phyloP scores from a whole-genome alignment of 2,113 vertebrate species.

The Entomyzon cyanotis region DNA sequence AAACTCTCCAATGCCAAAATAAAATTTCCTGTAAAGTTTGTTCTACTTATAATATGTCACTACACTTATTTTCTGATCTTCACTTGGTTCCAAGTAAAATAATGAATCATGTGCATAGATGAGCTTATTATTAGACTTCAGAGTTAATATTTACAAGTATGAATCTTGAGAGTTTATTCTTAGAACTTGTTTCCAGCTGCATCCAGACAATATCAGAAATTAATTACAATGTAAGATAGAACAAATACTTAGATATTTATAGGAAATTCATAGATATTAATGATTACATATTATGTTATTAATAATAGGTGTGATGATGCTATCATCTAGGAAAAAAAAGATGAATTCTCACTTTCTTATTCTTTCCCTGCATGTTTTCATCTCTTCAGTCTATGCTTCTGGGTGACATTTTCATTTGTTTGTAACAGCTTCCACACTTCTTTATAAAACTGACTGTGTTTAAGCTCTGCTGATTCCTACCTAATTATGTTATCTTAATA shows the following conservation, averaged over 20 bases:
- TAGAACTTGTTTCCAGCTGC: neutral
- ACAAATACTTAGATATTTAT: slow-evolving; percentile 7
- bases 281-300: neutral
- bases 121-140: neutral
- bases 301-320: slow-evolving; percentile 10
- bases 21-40: neutral
- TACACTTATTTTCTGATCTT: neutral
- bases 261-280: slow-evolving; percentile 4
- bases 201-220: slow-evolving; percentile 13
- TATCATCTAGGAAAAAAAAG: neutral
- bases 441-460: slow-evolving; percentile 7
- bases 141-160: neutral
- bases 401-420: slow-evolving; percentile 11
- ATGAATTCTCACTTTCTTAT: slow-evolving; percentile 6
- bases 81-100: neutral
- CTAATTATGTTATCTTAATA: slow-evolving; percentile 55
- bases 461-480: slow-evolving; percentile 19
- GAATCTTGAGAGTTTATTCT: slow-evolving; percentile 2
- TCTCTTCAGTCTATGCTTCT: neutral
- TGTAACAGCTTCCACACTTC: neutral
- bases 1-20: neutral
- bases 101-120: neutral
- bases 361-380: slow-evolving; percentile 16
- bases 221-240: slow-evolving; percentile 21
- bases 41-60: neutral